Evolutionary conservation across 2,113 vertebrate species (phyloP).

Genomic region (Archilochus colubris): DNA sequence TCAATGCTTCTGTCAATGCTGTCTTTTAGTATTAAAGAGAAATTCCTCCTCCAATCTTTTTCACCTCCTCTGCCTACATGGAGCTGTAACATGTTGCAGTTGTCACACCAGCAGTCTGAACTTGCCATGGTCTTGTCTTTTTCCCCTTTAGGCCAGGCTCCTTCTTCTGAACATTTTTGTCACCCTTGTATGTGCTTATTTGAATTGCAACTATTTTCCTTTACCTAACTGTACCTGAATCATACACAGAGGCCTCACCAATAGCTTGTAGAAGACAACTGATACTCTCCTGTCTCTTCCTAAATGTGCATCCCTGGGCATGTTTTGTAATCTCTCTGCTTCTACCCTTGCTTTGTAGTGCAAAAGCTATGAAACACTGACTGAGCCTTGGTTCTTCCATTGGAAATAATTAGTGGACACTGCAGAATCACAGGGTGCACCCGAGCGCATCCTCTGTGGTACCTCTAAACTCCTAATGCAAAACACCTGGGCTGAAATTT

Average conservation of each 20-base stretch:
- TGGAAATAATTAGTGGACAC: slow-evolving; percentile 44
- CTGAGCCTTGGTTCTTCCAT: not conserved
- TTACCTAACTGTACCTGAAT: not conserved
- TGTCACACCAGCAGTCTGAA: not conserved
- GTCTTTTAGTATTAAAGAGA: not conserved
- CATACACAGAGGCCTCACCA: not conserved
- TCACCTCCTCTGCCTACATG: not conserved
- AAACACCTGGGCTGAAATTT: slow-evolving; percentile 9
- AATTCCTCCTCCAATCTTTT: not conserved
- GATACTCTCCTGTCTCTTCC: not conserved
- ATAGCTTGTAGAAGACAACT: not conserved
- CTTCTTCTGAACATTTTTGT: not conserved
- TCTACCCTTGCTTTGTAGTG: not conserved
- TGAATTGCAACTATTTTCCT: not conserved
- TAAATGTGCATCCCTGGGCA: not conserved
- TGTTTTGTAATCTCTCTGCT: not conserved
- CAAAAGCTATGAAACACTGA: not conserved
- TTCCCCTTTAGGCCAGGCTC: not conserved
- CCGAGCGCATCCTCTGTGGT: accelerated
- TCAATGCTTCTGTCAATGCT: not conserved
- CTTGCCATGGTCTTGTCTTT: not conserved
- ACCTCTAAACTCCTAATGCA: slow-evolving; percentile 2
- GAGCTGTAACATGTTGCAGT: not conserved
- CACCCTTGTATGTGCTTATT: not conserved
- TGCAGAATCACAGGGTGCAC: not conserved